phyloP scores from a whole-genome alignment of 2,113 vertebrate genomes.

The Megalops atlanticus region DNA sequence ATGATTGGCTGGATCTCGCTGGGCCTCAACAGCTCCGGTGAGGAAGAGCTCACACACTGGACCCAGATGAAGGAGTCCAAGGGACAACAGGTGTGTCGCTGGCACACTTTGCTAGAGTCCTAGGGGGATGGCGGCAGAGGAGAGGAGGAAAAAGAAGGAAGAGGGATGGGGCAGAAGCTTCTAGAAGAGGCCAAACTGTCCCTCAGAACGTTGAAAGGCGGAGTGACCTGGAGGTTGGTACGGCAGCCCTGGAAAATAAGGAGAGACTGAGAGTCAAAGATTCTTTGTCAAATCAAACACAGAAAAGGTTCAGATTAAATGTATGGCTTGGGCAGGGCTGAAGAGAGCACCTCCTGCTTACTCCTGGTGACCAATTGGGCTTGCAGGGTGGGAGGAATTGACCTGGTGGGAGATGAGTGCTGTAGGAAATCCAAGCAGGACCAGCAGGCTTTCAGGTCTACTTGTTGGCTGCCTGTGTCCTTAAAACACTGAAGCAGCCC shows the following conservation, averaged over 20 bases:
- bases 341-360: not conserved
- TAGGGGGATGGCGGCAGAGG: conserved; percentile 55
- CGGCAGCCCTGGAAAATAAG: not conserved
- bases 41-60: conserved; percentile 95
- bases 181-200: not conserved
- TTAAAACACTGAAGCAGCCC: too few species aligned
- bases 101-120: conserved; percentile 91
- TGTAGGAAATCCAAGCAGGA: too few species aligned
- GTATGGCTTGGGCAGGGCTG: not conserved
- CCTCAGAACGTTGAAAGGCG: not conserved
- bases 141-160: not conserved
- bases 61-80: conserved; percentile 97
- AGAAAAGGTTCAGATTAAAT: not conserved
- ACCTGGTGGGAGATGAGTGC: too few species aligned
- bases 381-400: too few species aligned
- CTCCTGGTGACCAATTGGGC: not conserved
- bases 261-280: not conserved
- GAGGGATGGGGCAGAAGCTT: not conserved
- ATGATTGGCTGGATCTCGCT: conserved; percentile 98
- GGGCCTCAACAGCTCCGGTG: conserved; percentile 96
- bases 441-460: too few species aligned
- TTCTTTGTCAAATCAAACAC: too few species aligned
- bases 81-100: conserved; percentile 94
- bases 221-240: not conserved
- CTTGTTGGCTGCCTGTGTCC: too few species aligned